phyloP scores from a whole-genome alignment of 2,888 invertebrate species.

The Timandra comae region DNA sequence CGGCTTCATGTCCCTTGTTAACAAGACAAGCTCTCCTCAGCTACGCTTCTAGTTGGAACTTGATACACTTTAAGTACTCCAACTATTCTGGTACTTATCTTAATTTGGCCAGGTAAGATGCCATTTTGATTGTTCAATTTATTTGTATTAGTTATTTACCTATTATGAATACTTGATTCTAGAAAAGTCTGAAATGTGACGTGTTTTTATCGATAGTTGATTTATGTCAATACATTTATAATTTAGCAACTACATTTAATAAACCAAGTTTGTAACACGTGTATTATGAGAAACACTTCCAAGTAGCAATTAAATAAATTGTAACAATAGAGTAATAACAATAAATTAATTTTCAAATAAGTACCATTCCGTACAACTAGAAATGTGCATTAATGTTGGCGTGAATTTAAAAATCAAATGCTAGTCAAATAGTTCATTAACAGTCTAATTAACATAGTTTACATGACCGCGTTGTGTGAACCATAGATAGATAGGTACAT shows the following conservation, averaged over 20 bases:
- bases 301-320: neutral
- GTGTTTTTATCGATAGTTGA: no score
- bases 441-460: constrained; percentile 54
- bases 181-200: no score
- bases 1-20: constrained; percentile 72
- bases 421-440: constrained; percentile 44
- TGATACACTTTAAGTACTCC: constrained; percentile 93
- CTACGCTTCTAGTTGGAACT: constrained; percentile 92
- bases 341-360: neutral
- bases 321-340: neutral
- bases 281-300: no score
- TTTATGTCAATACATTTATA: no score
- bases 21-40: constrained; percentile 80
- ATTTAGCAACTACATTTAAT: no score
- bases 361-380: neutral
- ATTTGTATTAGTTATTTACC: no score
- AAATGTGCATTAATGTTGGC: constrained; percentile 18
- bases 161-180: no score
- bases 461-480: constrained; percentile 39
- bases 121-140: no score
- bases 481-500: constrained; percentile 31
- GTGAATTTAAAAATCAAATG: constrained; percentile 31
- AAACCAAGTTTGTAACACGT: no score
- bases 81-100: constrained; percentile 91
- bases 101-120: constrained; percentile 86